Conservation (phyloP, 2,888 invertebrate genomes). For the Caprella mutica region DNA sequence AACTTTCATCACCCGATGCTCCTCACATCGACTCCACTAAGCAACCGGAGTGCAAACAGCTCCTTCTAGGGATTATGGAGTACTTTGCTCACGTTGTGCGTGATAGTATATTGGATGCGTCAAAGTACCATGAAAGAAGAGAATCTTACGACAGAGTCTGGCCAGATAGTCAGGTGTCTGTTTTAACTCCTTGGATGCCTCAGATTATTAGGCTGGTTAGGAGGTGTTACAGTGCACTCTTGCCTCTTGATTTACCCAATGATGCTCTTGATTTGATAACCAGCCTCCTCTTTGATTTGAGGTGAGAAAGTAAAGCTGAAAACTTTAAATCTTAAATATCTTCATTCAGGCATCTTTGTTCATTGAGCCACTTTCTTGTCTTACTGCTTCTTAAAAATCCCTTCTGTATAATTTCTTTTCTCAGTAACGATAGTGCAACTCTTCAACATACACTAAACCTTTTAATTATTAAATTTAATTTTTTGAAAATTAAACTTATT, state of each 20-base stretch:
- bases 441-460: too few species aligned
- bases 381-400: too few species aligned
- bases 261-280: slow-evolving; percentile 77
- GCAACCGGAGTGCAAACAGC: slow-evolving; percentile 66
- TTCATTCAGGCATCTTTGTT: too few species aligned
- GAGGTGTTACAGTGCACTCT: slow-evolving; percentile 61
- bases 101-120: slow-evolving; percentile 58
- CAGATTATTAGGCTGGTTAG: slow-evolving; percentile 63
- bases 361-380: too few species aligned
- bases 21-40: slow-evolving; percentile 51
- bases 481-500: too few species aligned
- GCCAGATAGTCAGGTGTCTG: slow-evolving; percentile 40
- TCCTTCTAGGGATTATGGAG: slow-evolving; percentile 65
- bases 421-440: too few species aligned
- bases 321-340: too few species aligned
- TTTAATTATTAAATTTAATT: too few species aligned
- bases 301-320: slow-evolving; percentile 45
- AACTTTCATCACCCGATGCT: slow-evolving; percentile 46
- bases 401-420: too few species aligned
- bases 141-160: slow-evolving; percentile 48
- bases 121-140: too few species aligned
- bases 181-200: slow-evolving; percentile 36
- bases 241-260: slow-evolving; percentile 72
- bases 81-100: slow-evolving; percentile 62
- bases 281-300: slow-evolving; percentile 68